phyloP scores from a whole-genome alignment of 2,797 vertebrate genomes.

The Micropoecilia bifurca region DNA sequence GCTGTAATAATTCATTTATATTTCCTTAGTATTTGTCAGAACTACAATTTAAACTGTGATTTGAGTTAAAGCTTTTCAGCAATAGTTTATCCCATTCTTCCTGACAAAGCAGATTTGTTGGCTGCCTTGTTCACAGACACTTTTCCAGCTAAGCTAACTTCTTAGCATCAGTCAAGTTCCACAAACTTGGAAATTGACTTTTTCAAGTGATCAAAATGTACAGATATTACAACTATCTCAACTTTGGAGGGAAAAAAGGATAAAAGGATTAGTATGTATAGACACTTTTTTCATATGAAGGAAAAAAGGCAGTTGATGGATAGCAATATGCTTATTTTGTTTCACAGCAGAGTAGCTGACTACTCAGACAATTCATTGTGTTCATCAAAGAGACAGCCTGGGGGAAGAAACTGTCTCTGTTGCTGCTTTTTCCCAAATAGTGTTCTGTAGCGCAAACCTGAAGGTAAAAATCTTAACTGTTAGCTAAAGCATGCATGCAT shows the following conservation, averaged over 20 bases:
- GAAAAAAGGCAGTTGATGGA: no score
- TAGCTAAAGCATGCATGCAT: no score
- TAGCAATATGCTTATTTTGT: no score
- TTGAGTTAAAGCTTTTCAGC: neutral
- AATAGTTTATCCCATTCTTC: neutral
- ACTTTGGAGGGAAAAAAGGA: neutral
- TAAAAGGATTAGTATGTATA: neutral
- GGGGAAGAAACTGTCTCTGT: no score
- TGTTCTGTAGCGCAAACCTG: neutral
- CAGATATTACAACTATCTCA: neutral
- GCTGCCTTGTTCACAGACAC: neutral
- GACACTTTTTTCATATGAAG: neutral
- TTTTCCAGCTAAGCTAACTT: neutral
- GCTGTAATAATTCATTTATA: neutral
- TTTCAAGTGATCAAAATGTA: neutral
- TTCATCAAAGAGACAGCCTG: no score
- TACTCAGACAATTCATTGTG: no score
- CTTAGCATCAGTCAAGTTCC: neutral
- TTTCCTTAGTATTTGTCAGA: neutral
- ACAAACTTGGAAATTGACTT: neutral
- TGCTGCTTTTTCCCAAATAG: no score
- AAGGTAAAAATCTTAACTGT: neutral
- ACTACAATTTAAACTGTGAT: neutral
- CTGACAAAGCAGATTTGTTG: neutral
- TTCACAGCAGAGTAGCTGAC: no score